Conservation (phyloP, 1,140 invertebrate species). For the Eumaeus atala region DNA sequence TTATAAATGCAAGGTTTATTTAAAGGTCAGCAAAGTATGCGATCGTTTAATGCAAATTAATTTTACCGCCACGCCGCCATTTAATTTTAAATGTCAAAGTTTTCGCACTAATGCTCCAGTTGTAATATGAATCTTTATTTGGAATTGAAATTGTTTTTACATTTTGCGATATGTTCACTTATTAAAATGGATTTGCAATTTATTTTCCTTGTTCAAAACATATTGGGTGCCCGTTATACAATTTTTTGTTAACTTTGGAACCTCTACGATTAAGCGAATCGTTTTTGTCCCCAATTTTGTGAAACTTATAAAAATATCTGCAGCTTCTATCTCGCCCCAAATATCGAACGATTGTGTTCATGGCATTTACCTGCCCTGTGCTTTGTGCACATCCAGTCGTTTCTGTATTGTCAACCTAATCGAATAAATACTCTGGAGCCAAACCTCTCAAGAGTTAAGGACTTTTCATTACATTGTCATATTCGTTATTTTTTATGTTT, state of each 20-base stretch:
- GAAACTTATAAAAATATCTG: constrained; percentile 32
- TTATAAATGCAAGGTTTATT: constrained; percentile 17
- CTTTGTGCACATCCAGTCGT: constrained; percentile 56
- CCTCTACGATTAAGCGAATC: background rate
- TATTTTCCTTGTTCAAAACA: background rate
- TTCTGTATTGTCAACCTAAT: constrained; percentile 59
- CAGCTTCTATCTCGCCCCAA: constrained; percentile 50
- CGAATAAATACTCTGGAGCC: constrained; percentile 59
- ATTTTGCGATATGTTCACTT: background rate
- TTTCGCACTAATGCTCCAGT: background rate
- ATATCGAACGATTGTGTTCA: constrained; percentile 44
- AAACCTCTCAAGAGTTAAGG: constrained; percentile 32
- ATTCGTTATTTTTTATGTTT: constrained; percentile 13
- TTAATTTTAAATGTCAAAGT: constrained; percentile 7
- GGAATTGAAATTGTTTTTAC: background rate
- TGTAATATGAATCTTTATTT: background rate
- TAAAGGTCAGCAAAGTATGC: constrained; percentile 16
- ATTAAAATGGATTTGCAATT: background rate
- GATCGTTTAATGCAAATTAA: constrained; percentile 18
- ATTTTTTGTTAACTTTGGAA: background rate
- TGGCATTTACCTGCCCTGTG: constrained; percentile 47
- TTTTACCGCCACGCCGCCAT: constrained; percentile 7
- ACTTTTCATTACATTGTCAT: constrained; percentile 26
- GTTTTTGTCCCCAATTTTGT: constrained; percentile 9
- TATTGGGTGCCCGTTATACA: too few species aligned